Conservation (phyloP, 2,888 invertebrate genomes). For the Dolichopus griseipennis region DNA sequence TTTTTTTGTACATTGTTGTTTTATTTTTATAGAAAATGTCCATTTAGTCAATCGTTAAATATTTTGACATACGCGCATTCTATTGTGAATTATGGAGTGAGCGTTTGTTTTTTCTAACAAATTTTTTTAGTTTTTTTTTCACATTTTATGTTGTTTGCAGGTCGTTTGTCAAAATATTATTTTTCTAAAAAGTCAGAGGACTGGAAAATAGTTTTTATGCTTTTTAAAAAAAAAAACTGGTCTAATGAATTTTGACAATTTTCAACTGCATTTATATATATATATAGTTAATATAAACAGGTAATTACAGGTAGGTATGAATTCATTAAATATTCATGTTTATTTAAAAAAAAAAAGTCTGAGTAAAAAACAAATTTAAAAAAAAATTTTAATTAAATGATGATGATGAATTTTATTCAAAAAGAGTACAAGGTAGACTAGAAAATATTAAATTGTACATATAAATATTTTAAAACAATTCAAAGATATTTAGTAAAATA, state of each 20-base stretch:
- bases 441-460: not conserved
- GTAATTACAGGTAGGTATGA: slow-evolving; percentile 1
- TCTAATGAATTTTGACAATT: not conserved
- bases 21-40: not conserved
- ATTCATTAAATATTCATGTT: not conserved
- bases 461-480: no score
- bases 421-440: not conserved
- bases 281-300: not conserved
- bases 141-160: not conserved
- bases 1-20: no score
- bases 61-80: not conserved
- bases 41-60: not conserved
- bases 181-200: not conserved
- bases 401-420: not conserved
- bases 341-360: not conserved
- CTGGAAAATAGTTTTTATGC: no score
- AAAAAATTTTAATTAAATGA: not conserved
- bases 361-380: not conserved
- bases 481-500: no score
- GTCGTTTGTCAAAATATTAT: slow-evolving; percentile 3
- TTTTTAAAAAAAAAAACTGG: no score
- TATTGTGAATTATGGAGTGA: not conserved
- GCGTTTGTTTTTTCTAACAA: no score
- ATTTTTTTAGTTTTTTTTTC: no score
- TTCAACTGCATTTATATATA: not conserved